These are phyloP conservation scores for Lasioglossum calceatum DNA, from an alignment of 2,888 invertebrate genomes.

Conservation along the genomic window DNA sequence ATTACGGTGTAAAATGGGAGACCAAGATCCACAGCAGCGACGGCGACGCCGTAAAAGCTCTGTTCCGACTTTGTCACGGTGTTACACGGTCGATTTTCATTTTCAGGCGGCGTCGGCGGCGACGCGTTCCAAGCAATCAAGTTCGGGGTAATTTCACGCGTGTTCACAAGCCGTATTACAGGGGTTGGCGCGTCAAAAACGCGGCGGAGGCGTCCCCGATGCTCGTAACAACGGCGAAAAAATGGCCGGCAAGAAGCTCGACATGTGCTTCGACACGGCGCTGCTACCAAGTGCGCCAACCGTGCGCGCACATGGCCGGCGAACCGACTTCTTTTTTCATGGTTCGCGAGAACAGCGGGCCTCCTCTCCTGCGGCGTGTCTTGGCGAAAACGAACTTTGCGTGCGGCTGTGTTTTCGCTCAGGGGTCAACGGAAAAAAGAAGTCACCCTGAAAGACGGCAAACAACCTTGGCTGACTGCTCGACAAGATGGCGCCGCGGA, in stretches of 20 bases:
- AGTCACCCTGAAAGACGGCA: conserved; percentile 23
- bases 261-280: conserved; percentile 69
- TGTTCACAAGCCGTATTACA: conserved; percentile 43
- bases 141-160: conserved; percentile 59
- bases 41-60: neutral
- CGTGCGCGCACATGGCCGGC: conserved; percentile 70
- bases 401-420: conserved; percentile 68
- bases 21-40: neutral
- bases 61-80: conserved; percentile 42
- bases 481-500: neutral
- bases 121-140: conserved; percentile 47
- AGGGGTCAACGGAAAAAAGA: conserved; percentile 45
- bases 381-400: conserved; percentile 60
- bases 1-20: neutral
- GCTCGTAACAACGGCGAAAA: conserved; percentile 57
- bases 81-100: conserved; percentile 43
- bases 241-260: conserved; percentile 62
- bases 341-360: conserved; percentile 40
- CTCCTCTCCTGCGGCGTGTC: conserved; percentile 70
- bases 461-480: conserved; percentile 35
- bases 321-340: conserved; percentile 54
- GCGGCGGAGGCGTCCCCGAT: conserved; percentile 45
- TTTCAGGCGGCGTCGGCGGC: neutral
- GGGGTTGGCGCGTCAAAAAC: conserved; percentile 40
- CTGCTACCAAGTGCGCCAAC: conserved; percentile 68